A percentile compares a stretch with the other conserved stretches of the same genome.
Conservation (phyloP, 2,888 invertebrate genomes). For the Andrena chrysosceles region DNA sequence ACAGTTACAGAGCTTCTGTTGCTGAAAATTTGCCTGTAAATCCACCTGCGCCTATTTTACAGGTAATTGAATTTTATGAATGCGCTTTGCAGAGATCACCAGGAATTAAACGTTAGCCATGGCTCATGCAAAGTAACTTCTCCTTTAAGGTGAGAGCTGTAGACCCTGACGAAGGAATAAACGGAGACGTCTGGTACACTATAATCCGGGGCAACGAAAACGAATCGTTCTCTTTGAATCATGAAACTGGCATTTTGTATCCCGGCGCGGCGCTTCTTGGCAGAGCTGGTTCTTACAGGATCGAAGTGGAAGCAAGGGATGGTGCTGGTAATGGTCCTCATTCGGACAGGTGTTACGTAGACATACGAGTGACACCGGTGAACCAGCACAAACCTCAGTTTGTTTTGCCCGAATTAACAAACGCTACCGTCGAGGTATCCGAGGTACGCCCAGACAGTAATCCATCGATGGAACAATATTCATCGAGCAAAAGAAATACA, state of each 20-base stretch:
- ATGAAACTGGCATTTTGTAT: constrained; percentile 92
- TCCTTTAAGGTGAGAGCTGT: constrained; percentile 88
- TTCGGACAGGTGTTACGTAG: constrained; percentile 89
- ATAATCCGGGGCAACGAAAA: constrained; percentile 90
- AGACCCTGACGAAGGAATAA: constrained; percentile 92
- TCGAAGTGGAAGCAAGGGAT: constrained; percentile 92
- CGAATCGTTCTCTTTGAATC: constrained; percentile 91
- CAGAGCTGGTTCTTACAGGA: constrained; percentile 86
- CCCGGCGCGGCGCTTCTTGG: constrained; percentile 91
- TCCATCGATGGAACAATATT: neutral
- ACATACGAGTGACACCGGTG: constrained; percentile 91
- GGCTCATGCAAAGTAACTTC: neutral
- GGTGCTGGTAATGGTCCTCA: constrained; percentile 89
- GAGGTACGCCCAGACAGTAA: constrained; percentile 87
- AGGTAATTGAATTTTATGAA: constrained; percentile 80
- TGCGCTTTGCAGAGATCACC: neutral
- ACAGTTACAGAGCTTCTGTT: constrained; percentile 91
- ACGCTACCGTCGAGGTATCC: constrained; percentile 92
- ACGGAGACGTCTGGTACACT: constrained; percentile 91
- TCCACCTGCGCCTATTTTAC: constrained; percentile 93
- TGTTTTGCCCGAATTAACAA: constrained; percentile 90
- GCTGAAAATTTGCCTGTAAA: constrained; percentile 93
- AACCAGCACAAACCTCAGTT: constrained; percentile 94
- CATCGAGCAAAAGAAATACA: constrained; percentile 15
- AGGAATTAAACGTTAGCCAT: too few species aligned